Conservation (phyloP, 2,797 vertebrate genomes). For the Gorsachius magnificus region DNA sequence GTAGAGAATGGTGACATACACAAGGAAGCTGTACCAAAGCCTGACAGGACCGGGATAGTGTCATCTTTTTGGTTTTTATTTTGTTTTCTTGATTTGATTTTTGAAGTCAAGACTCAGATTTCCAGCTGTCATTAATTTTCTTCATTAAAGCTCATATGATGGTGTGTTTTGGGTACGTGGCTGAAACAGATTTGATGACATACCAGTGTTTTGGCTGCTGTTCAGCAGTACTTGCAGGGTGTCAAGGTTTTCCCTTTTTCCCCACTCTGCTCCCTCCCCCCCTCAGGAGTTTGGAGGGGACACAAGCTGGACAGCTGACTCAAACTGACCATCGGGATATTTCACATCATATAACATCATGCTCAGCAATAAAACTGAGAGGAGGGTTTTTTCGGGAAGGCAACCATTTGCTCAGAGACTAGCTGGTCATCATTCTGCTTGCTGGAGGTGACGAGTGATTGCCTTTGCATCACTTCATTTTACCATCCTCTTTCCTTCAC, state of each 20-base stretch:
- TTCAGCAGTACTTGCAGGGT: not conserved
- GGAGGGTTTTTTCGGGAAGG: not conserved
- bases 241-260: not conserved
- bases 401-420: not conserved
- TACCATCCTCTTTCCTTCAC: not conserved
- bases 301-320: not conserved
- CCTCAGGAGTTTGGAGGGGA: not conserved
- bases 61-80: not conserved
- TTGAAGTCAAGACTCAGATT: not conserved
- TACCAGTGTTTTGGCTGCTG: not conserved
- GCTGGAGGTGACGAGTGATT: rapidly evolving
- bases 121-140: not conserved
- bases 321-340: not conserved
- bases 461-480: not conserved
- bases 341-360: rapidly evolving
- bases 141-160: not conserved
- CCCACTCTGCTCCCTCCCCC: not conserved
- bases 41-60: not conserved
- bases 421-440: not conserved
- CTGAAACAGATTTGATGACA: not conserved
- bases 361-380: not conserved
- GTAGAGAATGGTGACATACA: not conserved
- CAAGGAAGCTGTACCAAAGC: not conserved
- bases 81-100: not conserved
- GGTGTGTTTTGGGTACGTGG: not conserved